phyloP scores from a whole-genome alignment of 2,888 invertebrate species.

The Ophion obscuratus region DNA sequence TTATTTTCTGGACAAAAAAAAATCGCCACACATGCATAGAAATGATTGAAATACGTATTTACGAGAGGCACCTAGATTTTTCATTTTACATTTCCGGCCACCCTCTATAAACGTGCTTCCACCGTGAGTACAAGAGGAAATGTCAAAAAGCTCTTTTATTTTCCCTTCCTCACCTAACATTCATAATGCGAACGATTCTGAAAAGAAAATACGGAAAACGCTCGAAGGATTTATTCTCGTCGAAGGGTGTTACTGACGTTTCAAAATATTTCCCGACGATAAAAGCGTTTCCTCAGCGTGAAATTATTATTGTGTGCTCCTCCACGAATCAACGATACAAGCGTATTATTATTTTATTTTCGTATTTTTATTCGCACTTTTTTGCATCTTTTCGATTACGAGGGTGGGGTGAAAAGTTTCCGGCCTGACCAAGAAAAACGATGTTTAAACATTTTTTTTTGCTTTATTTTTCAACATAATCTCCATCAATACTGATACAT shows the following conservation, averaged over 20 bases:
- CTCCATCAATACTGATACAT: too few species aligned
- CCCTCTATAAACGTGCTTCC: background rate
- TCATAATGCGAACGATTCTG: slow-evolving; percentile 35
- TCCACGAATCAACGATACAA: slow-evolving; percentile 31
- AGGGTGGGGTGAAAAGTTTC: too few species aligned
- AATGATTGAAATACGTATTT: too few species aligned
- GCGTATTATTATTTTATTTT: slow-evolving; percentile 3
- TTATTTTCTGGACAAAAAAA: too few species aligned
- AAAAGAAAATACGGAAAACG: slow-evolving; percentile 8
- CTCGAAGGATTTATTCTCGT: slow-evolving; percentile 24
- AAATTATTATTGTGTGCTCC: slow-evolving; percentile 13
- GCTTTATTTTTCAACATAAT: too few species aligned
- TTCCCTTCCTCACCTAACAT: background rate
- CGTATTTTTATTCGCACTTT: background rate
- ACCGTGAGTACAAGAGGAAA: slow-evolving; percentile 1
- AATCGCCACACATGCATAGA: too few species aligned
- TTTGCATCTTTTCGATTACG: too few species aligned
- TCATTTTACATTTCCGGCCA: too few species aligned
- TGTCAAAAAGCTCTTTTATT: slow-evolving; percentile 11
- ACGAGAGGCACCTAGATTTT: too few species aligned
- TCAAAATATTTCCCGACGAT: slow-evolving; percentile 29
- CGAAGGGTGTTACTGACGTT: slow-evolving; percentile 45
- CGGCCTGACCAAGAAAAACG: too few species aligned
- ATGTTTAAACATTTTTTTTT: too few species aligned
- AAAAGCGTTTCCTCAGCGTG: slow-evolving; percentile 14